Evolutionary conservation across 92 coral and sea anemone genomes (phyloP), one percentile per base, ranked within the genome.

Genomic region (Scolanthus callimorphus): DNA sequence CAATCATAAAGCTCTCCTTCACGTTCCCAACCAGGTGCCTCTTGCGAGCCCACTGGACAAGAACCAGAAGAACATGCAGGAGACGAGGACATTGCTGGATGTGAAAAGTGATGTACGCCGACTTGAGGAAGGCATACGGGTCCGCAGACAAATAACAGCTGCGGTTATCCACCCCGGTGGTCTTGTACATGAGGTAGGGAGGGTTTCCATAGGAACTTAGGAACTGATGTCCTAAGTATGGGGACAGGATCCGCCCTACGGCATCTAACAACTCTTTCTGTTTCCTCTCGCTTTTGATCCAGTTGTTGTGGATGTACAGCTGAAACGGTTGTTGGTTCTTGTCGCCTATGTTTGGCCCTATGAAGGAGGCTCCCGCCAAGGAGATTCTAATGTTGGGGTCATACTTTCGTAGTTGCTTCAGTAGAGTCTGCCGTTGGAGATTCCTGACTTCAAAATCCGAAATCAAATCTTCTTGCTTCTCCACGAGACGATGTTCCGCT

Each of bases 21-120:
- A 56, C 64, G 19, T 26, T 31, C 17, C 89, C 95, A 22, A 55
- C 67, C 37, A 86, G 30, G 13, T 29, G 79, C 47, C 88, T 73
- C 29, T 78, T 73, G 45, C 89, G 84, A 20, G 85, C 95, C 95
- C 95, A 86, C 48, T 81, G 88, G 78, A 81, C 77, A 15, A 86
- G 25, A 30, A 81, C 68, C 63, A 81, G 55, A 64, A 86, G 73
- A 19, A 86, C 46, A 27, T 71, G 82, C 20, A 86, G 28, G 26
- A 86, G 81, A n/a, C 66, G 71, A 31, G 95, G 95, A 57, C 86
- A 77, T 59, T 72, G 77, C 84, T 75, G 89, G 46, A 86, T 50
- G 48, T 86, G 88, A 21, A 56, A 37, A 62, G 64, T 45, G 55
- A 86, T 61, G 49, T 86, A 86, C 10, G 71, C 76, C 26, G 81